phyloP scores from a whole-genome alignment of 2,888 invertebrate genomes.

The Cerceris ruficornis region DNA sequence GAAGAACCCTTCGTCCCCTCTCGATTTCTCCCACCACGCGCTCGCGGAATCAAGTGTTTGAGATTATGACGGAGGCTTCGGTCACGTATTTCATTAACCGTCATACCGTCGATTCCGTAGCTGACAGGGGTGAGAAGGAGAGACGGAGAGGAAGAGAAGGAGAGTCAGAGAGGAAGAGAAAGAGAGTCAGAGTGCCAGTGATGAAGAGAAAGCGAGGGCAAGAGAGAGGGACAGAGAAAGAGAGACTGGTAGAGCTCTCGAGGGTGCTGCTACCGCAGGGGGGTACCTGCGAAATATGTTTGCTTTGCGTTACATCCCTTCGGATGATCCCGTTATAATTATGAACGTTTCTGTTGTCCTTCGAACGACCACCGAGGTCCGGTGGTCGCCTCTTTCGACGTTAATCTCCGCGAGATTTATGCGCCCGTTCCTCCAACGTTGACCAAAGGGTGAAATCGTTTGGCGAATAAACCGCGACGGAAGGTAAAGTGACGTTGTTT shows the following conservation, averaged over 20 bases:
- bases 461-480: not conserved
- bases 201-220: too few relatives aligned
- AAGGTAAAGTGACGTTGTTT: not conserved
- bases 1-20: slow-evolving; percentile 50
- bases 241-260: slow-evolving; percentile 58
- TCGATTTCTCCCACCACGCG: slow-evolving; percentile 54
- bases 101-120: slow-evolving; percentile 68
- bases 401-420: slow-evolving; percentile 5
- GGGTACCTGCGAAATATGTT: slow-evolving; percentile 75
- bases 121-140: not conserved
- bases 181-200: too few relatives aligned
- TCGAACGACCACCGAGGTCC: slow-evolving; percentile 30
- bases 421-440: slow-evolving; percentile 2
- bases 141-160: too few relatives aligned
- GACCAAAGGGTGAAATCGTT: not conserved
- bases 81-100: slow-evolving; percentile 82
- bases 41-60: slow-evolving; percentile 79
- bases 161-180: too few relatives aligned
- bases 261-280: slow-evolving; percentile 45
- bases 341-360: slow-evolving; percentile 72
- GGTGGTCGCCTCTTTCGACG: slow-evolving; percentile 44
- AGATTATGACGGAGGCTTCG: slow-evolving; percentile 81
- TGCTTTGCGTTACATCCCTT: slow-evolving; percentile 74
- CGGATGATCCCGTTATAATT: slow-evolving; percentile 77
- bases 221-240: not conserved